These are phyloP conservation scores for Rhinolophus sinicus DNA, from an alignment of 2,113 vertebrate genomes.

Conservation along the genomic window DNA sequence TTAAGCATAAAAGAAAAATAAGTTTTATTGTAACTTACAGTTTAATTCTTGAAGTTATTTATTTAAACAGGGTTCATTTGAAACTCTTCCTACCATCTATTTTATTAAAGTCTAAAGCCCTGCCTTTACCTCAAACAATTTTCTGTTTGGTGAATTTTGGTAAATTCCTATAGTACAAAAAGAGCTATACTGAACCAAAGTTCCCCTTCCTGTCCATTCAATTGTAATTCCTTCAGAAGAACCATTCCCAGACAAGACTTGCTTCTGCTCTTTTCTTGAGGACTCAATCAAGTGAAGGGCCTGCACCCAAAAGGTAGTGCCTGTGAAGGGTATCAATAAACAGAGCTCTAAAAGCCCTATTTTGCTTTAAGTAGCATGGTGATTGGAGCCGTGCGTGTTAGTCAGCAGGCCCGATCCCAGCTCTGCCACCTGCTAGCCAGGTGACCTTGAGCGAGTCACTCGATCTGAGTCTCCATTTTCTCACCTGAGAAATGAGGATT, in stretches of 20 bases:
- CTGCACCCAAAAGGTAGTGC: not conserved
- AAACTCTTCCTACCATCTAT: conserved; percentile 28
- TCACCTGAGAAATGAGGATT: not conserved
- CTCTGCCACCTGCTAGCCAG: not conserved
- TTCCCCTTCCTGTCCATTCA: not conserved
- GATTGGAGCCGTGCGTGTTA: not conserved
- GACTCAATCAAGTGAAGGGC: not conserved
- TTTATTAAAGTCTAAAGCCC: conserved; percentile 53
- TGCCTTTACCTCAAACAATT: conserved; percentile 19
- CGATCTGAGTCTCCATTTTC: not conserved
- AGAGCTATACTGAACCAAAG: not conserved
- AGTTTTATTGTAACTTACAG: not conserved
- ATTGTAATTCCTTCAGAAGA: not conserved
- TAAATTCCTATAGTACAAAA: conserved; percentile 3
- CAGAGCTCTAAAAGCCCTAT: not conserved
- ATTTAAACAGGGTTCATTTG: conserved; percentile 37
- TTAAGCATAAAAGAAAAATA: conserved; percentile 47
- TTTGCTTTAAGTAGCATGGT: not conserved
- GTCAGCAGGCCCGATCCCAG: not conserved
- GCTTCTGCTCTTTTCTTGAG: not conserved
- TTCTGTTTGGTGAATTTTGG: not conserved
- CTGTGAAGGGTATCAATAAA: not conserved
- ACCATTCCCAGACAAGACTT: not conserved
- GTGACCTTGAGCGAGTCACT: not conserved
- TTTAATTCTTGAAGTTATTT: conserved; percentile 44